Evolutionary conservation across 23 tunicate species (phyloP).

Genomic region (Styela clava): DNA sequence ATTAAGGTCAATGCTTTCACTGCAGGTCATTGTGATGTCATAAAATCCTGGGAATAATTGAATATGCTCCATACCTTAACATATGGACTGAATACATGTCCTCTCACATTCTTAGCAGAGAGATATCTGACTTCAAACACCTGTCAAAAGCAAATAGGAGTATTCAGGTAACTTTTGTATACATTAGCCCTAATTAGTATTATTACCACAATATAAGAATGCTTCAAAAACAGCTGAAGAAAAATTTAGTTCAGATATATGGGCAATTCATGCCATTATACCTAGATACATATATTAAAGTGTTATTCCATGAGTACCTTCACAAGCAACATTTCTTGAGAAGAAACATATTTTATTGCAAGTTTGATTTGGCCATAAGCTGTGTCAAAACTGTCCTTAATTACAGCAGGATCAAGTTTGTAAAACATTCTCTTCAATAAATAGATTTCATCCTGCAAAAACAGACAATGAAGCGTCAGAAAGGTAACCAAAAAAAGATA

Average conservation of each 20-base stretch:
- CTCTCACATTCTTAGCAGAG: conserved; percentile 60
- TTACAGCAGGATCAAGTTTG: conserved; percentile 80
- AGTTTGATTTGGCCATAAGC: conserved; percentile 65
- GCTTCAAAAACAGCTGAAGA: too few species aligned
- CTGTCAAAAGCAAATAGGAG: conserved; percentile 19
- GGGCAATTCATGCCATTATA: too few species aligned
- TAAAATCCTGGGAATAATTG: too few species aligned
- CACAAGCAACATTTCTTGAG: conserved; percentile 57
- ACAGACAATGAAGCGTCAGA: too few species aligned
- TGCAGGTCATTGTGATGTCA: too few species aligned
- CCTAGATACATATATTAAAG: too few species aligned
- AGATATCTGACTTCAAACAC: conserved; percentile 55
- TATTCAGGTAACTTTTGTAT: neutral
- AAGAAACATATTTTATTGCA: conserved; percentile 50
- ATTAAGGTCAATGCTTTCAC: too few species aligned
- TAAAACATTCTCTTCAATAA: conserved; percentile 78
- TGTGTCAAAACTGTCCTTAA: conserved; percentile 46
- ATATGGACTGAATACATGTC: conserved; percentile 57
- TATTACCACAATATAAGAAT: too few species aligned
- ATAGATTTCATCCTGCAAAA: conserved; percentile 55
- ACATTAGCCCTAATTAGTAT: too few species aligned
- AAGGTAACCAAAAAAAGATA: too few species aligned
- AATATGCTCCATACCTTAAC: conserved; percentile 73
- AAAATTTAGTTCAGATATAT: too few species aligned
- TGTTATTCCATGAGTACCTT: too few species aligned